These are phyloP conservation scores for Pseudorhiza aurosa DNA, from an alignment of 30 jellyfish, hydroid and myxozoan species.

Conservation along the genomic window DNA sequence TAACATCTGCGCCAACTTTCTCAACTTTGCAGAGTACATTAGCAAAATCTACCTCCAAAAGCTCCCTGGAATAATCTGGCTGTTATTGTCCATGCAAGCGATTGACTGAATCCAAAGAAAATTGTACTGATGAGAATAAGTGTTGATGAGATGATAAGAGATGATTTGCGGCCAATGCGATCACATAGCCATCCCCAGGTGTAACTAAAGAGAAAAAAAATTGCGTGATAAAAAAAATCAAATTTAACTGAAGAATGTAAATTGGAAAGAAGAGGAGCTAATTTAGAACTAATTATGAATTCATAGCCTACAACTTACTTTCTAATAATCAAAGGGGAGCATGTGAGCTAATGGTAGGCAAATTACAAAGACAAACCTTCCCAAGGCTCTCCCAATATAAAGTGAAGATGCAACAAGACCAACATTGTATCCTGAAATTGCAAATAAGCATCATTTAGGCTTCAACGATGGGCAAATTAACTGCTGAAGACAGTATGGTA, in stretches of 20 bases:
- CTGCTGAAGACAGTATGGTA: no score
- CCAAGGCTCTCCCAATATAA: conserved; percentile 17
- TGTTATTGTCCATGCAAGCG: conserved; percentile 38
- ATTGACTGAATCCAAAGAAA: conserved; percentile 49
- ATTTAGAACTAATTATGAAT: no score
- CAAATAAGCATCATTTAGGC: fast-evolving
- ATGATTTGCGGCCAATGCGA: conserved; percentile 26
- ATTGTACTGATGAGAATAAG: conserved; percentile 9
- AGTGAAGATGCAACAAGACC: conserved; percentile 43
- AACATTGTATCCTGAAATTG: neutral
- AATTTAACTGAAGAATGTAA: neutral
- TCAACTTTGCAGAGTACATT: no score
- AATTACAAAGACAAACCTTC: conserved; percentile 16
- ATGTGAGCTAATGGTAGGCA: neutral
- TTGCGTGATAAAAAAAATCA: neutral
- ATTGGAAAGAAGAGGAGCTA: no score
- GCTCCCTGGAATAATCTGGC: conserved; percentile 44
- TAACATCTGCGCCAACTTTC: no score
- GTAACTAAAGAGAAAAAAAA: conserved; percentile 25
- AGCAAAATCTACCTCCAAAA: conserved; percentile 27
- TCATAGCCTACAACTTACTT: no score
- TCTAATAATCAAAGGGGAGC: no score
- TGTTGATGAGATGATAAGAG: conserved; percentile 11
- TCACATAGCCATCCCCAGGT: conserved; percentile 78
- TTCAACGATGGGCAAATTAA: no score